Conservation (phyloP, 2,888 invertebrate genomes). For the Pammene aurita region DNA sequence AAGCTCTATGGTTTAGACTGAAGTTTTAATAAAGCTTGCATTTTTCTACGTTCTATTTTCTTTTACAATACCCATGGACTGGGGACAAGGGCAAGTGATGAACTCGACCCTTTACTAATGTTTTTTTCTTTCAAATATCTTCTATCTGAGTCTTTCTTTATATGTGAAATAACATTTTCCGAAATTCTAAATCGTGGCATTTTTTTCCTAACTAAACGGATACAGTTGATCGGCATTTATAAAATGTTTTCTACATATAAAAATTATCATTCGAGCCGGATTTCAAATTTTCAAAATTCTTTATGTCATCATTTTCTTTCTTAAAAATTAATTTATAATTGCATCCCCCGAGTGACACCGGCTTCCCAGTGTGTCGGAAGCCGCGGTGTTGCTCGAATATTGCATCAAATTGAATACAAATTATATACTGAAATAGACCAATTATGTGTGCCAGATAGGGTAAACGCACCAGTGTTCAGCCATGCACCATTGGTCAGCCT, state of each 20-base stretch:
- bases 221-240: not conserved
- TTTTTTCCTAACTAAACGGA: not conserved
- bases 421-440: too few species aligned
- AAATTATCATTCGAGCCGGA: constrained; percentile 17
- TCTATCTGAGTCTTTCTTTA: constrained; percentile 32
- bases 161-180: constrained; percentile 19
- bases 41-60: constrained; percentile 68
- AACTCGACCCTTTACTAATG: constrained; percentile 71
- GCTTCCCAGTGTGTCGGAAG: too few species aligned
- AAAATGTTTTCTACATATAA: not conserved
- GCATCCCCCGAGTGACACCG: too few species aligned
- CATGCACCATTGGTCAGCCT: too few species aligned
- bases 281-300: too few species aligned
- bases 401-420: too few species aligned
- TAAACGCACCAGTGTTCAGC: too few species aligned
- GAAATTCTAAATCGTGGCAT: constrained; percentile 1
- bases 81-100: constrained; percentile 64
- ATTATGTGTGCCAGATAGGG: too few species aligned
- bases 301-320: too few species aligned
- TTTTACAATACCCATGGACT: constrained; percentile 55
- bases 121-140: constrained; percentile 43
- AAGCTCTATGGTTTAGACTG: constrained; percentile 75
- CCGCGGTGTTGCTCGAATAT: too few species aligned
- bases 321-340: too few species aligned
- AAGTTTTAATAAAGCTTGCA: constrained; percentile 82